A percentile compares a stretch with the other conserved stretches of the same genome.
These are phyloP conservation scores for Lucilia sericata DNA, from an alignment of 1,140 invertebrate genomes.

Conservation along the genomic window DNA sequence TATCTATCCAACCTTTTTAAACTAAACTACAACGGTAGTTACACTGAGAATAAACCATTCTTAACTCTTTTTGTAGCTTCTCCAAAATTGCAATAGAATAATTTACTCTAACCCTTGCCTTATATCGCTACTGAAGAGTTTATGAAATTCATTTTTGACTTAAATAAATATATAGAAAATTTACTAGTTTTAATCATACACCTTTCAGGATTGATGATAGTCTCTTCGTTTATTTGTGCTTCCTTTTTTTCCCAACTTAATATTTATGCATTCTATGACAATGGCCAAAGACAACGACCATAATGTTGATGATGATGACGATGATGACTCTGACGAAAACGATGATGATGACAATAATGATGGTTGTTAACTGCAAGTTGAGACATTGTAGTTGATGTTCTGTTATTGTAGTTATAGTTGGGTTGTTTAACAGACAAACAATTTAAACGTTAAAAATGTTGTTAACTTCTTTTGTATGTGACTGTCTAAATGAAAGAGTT, in stretches of 20 bases:
- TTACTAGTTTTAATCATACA: not conserved
- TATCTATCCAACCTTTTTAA: too few species aligned
- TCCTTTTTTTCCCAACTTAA: not conserved
- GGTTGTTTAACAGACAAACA: slow-evolving; percentile 15
- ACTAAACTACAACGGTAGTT: too few species aligned
- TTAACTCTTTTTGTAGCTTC: too few species aligned
- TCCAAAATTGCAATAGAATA: too few species aligned
- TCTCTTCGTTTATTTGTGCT: too few species aligned
- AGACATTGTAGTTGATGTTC: slow-evolving; percentile 24
- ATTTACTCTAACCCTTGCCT: too few species aligned
- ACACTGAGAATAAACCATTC: too few species aligned
- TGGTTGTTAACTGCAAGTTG: slow-evolving; percentile 20
- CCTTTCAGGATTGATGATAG: not conserved
- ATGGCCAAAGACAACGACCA: not conserved
- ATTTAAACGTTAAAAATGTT: slow-evolving; percentile 29
- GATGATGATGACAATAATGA: not conserved
- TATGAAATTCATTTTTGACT: too few species aligned
- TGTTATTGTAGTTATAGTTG: not conserved
- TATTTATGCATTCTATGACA: not conserved
- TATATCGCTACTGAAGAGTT: too few species aligned
- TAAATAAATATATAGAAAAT: too few species aligned
- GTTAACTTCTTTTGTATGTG: slow-evolving; percentile 6
- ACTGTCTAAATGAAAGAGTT: not conserved
- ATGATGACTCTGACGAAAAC: not conserved
- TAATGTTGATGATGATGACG: not conserved